Base-by-base conservation (phyloP, 2,797 vertebrate genomes). In the Serranus cabrilla region DNA sequence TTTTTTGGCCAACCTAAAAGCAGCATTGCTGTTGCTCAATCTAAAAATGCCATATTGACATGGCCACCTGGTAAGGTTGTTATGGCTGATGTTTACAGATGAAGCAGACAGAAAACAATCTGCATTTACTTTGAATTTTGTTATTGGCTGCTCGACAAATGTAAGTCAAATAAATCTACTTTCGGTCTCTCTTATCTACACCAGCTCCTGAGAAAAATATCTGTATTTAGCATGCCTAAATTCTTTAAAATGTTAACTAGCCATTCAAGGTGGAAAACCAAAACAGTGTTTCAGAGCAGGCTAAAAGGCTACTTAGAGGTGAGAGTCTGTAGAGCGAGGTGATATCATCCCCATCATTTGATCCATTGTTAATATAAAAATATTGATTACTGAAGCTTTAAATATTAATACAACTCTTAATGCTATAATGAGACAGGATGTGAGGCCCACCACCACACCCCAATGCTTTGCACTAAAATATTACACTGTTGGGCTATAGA, bases 401-500 rank as follows among this genome's bases (percentile, higher is more conserved):
- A 62, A 55, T 51, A 46, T 42, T 20, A 54, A 65, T 58, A n/a
- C 40, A 59, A 71, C 1, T 6, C 17, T 59, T 14, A 43, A 50
- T 50, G 14, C 11, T 51, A 58, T 49, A 23, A 51, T 52, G 52
- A 63, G 37, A 21, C 31, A 42, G 34, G 16, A 55, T 23, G 16
- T 42, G 46, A 59, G n/a, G 54, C 10, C 18, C n/a, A 54, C 61
- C n/a, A 47, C 54, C 18, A 40, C 17, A 13, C 27, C 3, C 54
- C n/a, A n/a, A 46, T 31, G 37, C 34, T 64, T 74, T 74, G 55
- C 59, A 60, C 40, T 40, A 52, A 72, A 68, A 65, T 68, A 58
- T 69, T 49, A 45, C 52, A 54, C 17, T 57, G 25, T 64, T 37
- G 37, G 37, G 25, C 40, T 56, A 18, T 46, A 25, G 51, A 71